These are phyloP conservation scores for Saccostrea echinata DNA, from an alignment of 1,140 invertebrate species.

Conservation along the genomic window DNA sequence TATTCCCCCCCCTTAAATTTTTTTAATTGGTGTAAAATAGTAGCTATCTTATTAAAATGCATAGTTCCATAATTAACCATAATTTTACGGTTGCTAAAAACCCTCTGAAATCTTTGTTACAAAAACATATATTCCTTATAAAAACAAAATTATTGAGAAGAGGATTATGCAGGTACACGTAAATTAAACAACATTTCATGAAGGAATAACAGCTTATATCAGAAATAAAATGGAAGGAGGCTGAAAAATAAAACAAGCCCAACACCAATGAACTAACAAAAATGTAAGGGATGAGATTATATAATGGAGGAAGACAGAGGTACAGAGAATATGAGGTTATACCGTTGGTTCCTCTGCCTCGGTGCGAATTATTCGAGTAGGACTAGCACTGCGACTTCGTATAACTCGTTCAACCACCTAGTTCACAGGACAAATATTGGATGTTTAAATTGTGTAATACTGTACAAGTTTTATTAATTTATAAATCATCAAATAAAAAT, in stretches of 20 bases:
- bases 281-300: background rate
- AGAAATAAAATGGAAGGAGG: background rate
- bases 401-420: constrained; percentile 23
- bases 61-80: too few species aligned
- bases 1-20: too few species aligned
- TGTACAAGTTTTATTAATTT: background rate
- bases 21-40: too few species aligned
- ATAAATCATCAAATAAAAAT: too few species aligned
- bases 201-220: too few species aligned
- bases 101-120: too few species aligned
- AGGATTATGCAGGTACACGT: too few species aligned
- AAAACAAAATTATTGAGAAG: too few species aligned
- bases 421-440: background rate
- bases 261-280: background rate
- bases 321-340: background rate
- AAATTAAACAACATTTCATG: too few species aligned
- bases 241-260: background rate
- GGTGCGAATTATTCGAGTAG: constrained; percentile 29
- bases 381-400: constrained; percentile 29
- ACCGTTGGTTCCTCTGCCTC: background rate
- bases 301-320: background rate
- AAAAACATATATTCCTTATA: too few species aligned
- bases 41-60: too few species aligned
- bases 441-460: background rate
- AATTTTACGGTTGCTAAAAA: too few species aligned